Base-by-base conservation (phyloP, 2,113 vertebrate species). In the Aramus guarauna region DNA sequence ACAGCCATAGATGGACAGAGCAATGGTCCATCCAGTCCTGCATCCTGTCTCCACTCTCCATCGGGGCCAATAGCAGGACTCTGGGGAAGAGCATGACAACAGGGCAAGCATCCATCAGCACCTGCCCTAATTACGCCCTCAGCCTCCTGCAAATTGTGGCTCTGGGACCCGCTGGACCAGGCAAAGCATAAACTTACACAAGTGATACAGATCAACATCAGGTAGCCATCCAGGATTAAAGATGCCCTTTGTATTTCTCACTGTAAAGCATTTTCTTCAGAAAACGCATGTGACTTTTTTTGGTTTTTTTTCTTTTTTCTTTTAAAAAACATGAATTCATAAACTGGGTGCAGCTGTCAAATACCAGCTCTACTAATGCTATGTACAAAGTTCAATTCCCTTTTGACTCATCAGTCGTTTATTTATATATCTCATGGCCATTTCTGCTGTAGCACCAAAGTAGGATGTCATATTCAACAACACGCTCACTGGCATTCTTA, bases 11-110 rank as follows among this genome's bases (percentile, higher is more conserved):
- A 5, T 13, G 11, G 53, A n/a, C 18, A 80, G 12, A 80, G 8
- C 16, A 48, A 39, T n/a, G 14, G 12, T 27, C 37, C 37, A 55
- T 39, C 24, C 48, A 26, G 27, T 62, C 47, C 30, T 15, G 2
- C 4, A 2, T 29, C n/a, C 24, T 62, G 15, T 34, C 53, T 45
- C 8, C 16, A 14, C 8, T 66, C 34, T 75, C 21, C 58, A 14
- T 17, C 13, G 5, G 53, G 18, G 14, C 34, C 22, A 69, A n/a
- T 2, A 0, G 1, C 45, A 71, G 9, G 19, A 55, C 32, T 7
- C 14, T 19, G 18, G 41, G 30, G 52, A 48, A 48, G 17, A 76
- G 24, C 29, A 39, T 14, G 48, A 21, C 15, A 92, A 36, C 9
- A 62, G 34, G 47, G n/a, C 9, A 67, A 83, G 27, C 22, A 55